Base-by-base conservation (phyloP, 2,113 vertebrate species). In the Capreolus pygargus region DNA sequence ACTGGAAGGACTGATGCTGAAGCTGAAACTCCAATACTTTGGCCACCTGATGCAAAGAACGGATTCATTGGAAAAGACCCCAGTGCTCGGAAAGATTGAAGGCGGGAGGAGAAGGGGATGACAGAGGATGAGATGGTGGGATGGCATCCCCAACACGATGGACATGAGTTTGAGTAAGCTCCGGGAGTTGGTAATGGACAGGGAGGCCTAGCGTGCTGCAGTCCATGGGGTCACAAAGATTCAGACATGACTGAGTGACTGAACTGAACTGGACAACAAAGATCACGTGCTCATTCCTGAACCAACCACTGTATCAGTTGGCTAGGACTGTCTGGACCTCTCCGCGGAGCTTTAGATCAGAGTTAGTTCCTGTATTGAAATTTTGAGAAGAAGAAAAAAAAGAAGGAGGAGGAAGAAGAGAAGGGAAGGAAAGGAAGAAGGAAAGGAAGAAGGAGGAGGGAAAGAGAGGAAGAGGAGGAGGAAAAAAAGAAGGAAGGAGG, bases 61-160 rank as follows among this genome's bases (percentile, higher is more conserved):
- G 3, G 5, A 70, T n/a, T 12, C 67, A 23, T 3, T 39, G 19
- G n/a, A 39, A 70, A 70, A 70, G n/a, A 70, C 19, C 19, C 19
- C 9, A 3, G 1, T 70, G n/a, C n/a, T 70, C 9, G 19, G 64
- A 36, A 70, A 36, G 64, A 70, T 11, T 36, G 64, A 70, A 23
- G 19, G 67, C 0, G 2, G 67, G 67, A 70, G 67, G n/a, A 70
- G n/a, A 70, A 39, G 67, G 10, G 67, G 19, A 67, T 0, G 0
- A 70, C 67, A 39, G 67, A 23, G 67, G 67, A 39, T 70, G 67
- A 70, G 67, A 70, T 23, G 19, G 67, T 23, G 36, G 64, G 64
- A 36, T 70, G 19, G n/a, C n/a, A 39, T 70, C 10, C 4, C 9
- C 1, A 1, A 70, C 4, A 0, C 0, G 0, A 36, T 70, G n/a